Evolutionary conservation across 2,888 invertebrate genomes (phyloP).

Genomic region (Chydorus sphaericus): DNA sequence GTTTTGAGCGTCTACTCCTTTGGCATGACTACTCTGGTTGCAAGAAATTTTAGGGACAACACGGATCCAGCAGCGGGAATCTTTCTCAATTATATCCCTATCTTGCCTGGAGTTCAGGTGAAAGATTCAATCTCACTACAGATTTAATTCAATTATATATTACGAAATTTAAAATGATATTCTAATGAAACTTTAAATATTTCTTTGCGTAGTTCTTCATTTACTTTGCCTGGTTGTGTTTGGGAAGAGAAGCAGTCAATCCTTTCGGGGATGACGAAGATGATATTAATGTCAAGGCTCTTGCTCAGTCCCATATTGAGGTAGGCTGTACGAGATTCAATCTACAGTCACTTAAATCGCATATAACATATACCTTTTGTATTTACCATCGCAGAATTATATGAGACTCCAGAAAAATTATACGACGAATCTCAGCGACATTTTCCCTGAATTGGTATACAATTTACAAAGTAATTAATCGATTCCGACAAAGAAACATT

Average conservation of each 20-base stretch:
- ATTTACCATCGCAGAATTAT: not conserved
- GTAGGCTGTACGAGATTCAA: not conserved
- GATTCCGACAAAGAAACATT: too few relatives aligned
- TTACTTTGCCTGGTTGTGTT: constrained; percentile 2
- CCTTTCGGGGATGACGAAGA: constrained; percentile 3
- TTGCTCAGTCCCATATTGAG: not conserved
- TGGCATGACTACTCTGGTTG: not conserved
- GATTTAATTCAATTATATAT: not conserved
- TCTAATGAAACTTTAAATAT: not conserved
- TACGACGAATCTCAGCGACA: not conserved
- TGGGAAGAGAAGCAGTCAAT: not conserved
- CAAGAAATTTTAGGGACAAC: not conserved
- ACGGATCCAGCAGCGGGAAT: not conserved
- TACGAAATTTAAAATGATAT: not conserved
- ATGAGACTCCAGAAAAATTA: not conserved
- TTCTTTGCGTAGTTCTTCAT: not conserved
- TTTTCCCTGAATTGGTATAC: not conserved
- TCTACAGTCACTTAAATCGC: not conserved
- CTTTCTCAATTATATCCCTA: not conserved
- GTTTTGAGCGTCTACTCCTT: not conserved
- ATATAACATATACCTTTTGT: not conserved
- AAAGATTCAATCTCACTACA: not conserved
- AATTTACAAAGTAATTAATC: not conserved
- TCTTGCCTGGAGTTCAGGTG: not conserved
- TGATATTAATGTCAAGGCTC: not conserved